Base-by-base conservation (phyloP, 2,888 invertebrate genomes). In the Lasioglossum calceatum region DNA sequence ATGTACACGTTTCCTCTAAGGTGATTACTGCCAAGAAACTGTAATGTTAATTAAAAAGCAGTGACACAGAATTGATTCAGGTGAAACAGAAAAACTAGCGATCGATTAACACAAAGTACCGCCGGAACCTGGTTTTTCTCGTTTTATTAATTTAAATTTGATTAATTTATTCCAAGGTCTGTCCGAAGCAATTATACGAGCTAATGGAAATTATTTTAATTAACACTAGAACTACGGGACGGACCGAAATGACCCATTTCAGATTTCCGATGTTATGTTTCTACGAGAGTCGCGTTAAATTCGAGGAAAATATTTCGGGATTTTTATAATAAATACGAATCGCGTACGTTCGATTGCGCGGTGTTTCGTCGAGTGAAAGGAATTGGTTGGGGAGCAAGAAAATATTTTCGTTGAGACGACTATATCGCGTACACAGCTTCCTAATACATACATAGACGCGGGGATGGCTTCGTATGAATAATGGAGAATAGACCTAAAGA, bases 401-500 rank as follows among this genome's bases (percentile, higher is more conserved):
- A 64, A 64, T 64, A 64, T 64, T 64, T 64, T 32, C 64, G 32
- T 64, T 16, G 64, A 16, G 1, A 36, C 64, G 32, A 32, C 32
- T 32, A 70, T 19, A 39, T 10, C 23, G 70, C 12, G 4, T 44
- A 44, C 23, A 23, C 14, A 8, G 8, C 19, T 39, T 23, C 36
- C 39, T 70, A 70, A 39, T 70, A 23, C 39, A 12, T 70, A 70
- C 4, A 23, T 32, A 32, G 32, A 32, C 32, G 32, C 39, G 39
- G 23, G 39, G 23, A 70, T 12, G 39, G 39, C 19, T 70, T 10
- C 58, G 72, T 77, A 90, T 84, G 84, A 86, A 91, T 89, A 91
- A 91, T 88, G 86, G 75, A 86, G 80, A 85, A 84, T 70, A 64
- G 70, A 71, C 70, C 32, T 58, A 72, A 73, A 74, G 81, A 83